Evolutionary conservation across 2,888 invertebrate species (phyloP), one percentile per base, ranked within the genome.

Genomic region (Cheilosia vulpina): DNA sequence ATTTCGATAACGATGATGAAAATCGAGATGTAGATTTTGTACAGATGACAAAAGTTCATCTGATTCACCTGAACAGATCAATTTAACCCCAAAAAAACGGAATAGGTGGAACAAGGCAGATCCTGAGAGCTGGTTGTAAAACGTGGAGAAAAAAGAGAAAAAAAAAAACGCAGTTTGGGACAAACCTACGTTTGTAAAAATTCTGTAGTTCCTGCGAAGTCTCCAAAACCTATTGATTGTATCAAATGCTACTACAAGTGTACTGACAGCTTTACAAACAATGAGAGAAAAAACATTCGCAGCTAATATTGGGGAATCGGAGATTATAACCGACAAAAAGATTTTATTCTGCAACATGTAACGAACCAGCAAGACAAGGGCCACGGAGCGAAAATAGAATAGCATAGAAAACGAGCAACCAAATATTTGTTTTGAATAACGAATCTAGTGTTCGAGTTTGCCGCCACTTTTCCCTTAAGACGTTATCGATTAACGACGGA

Each of bases 1-100:
- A 53, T 53, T 27, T 53, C 24, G 53, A 53, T 53, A 27, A 53
- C 52, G 52, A 52, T 24, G 9, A n/a, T n/a, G n/a, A n/a, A n/a
- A n/a, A n/a, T n/a, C n/a, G n/a, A n/a, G n/a, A n/a, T n/a, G n/a
- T 17, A 21, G 19, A 52, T 52, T 52, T 52, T 52, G 52, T 52
- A 9, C 52, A 52, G 52, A 19, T 24, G 52, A 21, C 15, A 21
- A 19, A 47, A 47, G 47, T 9, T 19, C 11, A 17, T 19, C 19
- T 47, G 15, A 24, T 52, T 52, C 52, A 52, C 15, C 15, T 43
- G 43, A 43, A 43, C n/a, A 43, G 43, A n/a, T 43, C 15, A n/a
- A 5, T 2, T 43, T 11, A 13, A 4, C 7, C 24, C 11, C 11
- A 21, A n/a, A 52, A 52, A 52, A 21, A 17, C 52, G 52, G 21